Percentiles rank a stretch among this genome's conserved stretches.
These are phyloP conservation scores for Eupithecia vulgata DNA, from an alignment of 2,888 invertebrate species.

Conservation along the genomic window DNA sequence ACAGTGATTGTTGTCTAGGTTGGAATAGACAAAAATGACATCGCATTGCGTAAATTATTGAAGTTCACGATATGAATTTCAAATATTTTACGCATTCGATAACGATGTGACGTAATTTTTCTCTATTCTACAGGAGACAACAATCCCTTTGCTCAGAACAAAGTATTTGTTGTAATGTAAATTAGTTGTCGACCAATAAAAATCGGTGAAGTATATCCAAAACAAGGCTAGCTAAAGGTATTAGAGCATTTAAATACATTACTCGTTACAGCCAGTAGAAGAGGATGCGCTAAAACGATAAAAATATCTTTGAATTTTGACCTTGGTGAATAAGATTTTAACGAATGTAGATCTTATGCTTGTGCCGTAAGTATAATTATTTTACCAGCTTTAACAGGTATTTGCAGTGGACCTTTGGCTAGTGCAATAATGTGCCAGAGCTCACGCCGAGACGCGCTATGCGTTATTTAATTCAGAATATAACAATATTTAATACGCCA, in stretches of 20 bases:
- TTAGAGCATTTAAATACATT: conserved; percentile 24
- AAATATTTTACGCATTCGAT: too few species aligned
- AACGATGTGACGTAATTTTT: too few species aligned
- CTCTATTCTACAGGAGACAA: too few species aligned
- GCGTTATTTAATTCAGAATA: too few species aligned
- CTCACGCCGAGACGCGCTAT: too few species aligned
- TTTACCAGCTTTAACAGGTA: neutral
- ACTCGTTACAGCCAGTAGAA: conserved; percentile 18
- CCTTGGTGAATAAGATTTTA: neutral
- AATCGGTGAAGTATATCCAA: conserved; percentile 6
- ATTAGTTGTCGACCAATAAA: conserved; percentile 9
- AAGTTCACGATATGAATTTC: too few species aligned
- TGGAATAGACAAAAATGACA: too few species aligned
- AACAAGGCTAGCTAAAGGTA: conserved; percentile 12
- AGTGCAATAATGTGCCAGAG: neutral
- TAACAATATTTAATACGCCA: too few species aligned
- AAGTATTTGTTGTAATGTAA: neutral
- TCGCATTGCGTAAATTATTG: too few species aligned
- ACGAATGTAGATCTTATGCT: neutral
- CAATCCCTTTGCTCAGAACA: neutral
- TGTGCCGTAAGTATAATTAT: neutral
- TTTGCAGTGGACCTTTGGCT: neutral
- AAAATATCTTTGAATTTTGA: conserved; percentile 4
- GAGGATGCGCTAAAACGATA: conserved; percentile 27
- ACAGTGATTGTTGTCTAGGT: too few species aligned